A percentile compares a stretch with the other conserved stretches of the same genome.
These are phyloP conservation scores for Stegophylla sp. DNA, from an alignment of 2,888 invertebrate genomes.

Conservation along the genomic window DNA sequence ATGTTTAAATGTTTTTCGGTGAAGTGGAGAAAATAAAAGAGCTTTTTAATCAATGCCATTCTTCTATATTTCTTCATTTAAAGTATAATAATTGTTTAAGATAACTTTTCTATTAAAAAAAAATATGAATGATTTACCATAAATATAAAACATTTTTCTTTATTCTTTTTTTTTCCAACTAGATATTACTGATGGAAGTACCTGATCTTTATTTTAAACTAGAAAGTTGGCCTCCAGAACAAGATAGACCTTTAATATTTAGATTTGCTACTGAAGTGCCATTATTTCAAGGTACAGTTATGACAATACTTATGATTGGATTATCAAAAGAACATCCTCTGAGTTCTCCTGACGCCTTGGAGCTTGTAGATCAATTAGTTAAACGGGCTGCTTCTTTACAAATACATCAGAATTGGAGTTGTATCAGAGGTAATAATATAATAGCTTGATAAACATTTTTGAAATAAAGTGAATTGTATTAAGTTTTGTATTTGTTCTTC, in stretches of 20 bases:
- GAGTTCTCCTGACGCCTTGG: slow-evolving; percentile 81
- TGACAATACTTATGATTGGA: slow-evolving; percentile 83
- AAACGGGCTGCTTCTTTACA: slow-evolving; percentile 83
- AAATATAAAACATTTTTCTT: too few species aligned
- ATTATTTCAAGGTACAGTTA: slow-evolving; percentile 81
- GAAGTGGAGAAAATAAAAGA: too few species aligned
- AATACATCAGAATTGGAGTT: slow-evolving; percentile 73
- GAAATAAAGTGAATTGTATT: too few species aligned
- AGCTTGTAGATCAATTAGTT: slow-evolving; percentile 83
- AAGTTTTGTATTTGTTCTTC: slow-evolving; percentile 13
- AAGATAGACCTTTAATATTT: slow-evolving; percentile 79
- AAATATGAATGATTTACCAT: too few species aligned
- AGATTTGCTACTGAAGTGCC: slow-evolving; percentile 88
- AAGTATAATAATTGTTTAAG: too few species aligned
- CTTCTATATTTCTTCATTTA: too few species aligned
- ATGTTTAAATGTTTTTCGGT: too few species aligned
- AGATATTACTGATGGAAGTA: slow-evolving; percentile 77
- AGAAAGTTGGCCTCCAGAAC: slow-evolving; percentile 91
- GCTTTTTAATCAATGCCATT: too few species aligned
- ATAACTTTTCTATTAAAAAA: too few species aligned
- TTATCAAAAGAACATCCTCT: slow-evolving; percentile 81
- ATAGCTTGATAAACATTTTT: too few species aligned
- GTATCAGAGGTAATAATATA: slow-evolving; percentile 64
- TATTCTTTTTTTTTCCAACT: too few species aligned
- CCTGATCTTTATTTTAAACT: slow-evolving; percentile 82